Evolutionary conservation across 2,797 vertebrate genomes (phyloP).

Genomic region (Siniperca scherzeri): DNA sequence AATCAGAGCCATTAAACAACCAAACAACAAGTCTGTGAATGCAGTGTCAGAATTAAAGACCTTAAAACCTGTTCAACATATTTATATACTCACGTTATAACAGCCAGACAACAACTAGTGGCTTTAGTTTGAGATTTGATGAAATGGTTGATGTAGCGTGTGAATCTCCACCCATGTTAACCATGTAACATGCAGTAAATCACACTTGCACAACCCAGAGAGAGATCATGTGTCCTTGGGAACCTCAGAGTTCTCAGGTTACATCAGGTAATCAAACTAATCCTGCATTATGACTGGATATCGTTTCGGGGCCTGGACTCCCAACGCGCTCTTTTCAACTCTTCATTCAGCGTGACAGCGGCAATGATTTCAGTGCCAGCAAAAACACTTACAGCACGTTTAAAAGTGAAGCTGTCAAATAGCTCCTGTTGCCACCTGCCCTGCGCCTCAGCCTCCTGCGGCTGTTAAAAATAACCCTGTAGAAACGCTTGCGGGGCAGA

Average conservation of each 20-base stretch:
- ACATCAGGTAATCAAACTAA: constrained; percentile 51
- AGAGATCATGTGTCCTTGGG: constrained; percentile 20
- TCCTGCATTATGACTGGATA: constrained; percentile 4
- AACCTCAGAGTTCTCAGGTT: constrained; percentile 32
- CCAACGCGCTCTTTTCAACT: background rate
- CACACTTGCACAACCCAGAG: constrained; percentile 40
- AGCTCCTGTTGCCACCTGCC: constrained; percentile 78
- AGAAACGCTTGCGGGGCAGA: constrained; percentile 90
- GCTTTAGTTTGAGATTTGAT: background rate
- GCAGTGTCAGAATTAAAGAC: background rate
- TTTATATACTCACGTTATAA: background rate
- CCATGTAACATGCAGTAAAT: constrained; percentile 5
- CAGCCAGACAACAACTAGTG: background rate
- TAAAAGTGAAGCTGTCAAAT: constrained; percentile 47
- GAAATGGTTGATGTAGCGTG: background rate
- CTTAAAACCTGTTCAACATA: background rate
- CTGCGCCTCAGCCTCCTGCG: constrained; percentile 80
- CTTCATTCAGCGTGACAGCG: constrained; percentile 4
- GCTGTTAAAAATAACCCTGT: constrained; percentile 94
- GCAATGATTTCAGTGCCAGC: background rate
- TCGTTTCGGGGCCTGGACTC: background rate
- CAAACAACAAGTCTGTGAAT: background rate
- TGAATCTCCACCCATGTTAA: constrained; percentile 2
- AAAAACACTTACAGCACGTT: background rate
- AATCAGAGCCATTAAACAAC: background rate